phyloP scores from a whole-genome alignment of 2,888 invertebrate species.

The Eupithecia vulgata region DNA sequence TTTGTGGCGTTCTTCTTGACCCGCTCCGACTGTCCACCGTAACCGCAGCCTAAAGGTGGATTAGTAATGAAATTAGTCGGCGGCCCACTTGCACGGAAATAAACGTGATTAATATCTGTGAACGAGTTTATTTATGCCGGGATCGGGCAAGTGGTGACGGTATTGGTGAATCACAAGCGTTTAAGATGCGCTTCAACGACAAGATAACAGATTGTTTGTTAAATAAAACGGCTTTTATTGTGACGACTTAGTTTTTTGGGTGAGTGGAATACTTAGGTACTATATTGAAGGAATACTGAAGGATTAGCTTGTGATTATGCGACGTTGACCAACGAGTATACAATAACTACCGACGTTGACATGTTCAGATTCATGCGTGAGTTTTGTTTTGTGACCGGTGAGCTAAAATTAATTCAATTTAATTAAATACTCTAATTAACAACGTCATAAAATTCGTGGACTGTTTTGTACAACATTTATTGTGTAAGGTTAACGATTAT shows the following conservation, averaged over 20 bases:
- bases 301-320: neutral
- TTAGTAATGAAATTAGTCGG: constrained; percentile 46
- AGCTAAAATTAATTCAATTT: too few relatives aligned
- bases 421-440: too few relatives aligned
- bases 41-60: constrained; percentile 14
- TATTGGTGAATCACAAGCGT: constrained; percentile 45
- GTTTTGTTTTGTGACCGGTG: too few relatives aligned
- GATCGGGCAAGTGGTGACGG: constrained; percentile 14
- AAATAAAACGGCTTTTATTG: neutral
- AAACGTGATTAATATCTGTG: constrained; percentile 35
- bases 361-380: neutral
- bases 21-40: too few relatives aligned
- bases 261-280: too few relatives aligned
- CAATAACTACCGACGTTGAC: too few relatives aligned
- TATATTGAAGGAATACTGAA: neutral
- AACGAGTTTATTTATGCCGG: constrained; percentile 30
- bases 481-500: too few relatives aligned
- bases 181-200: neutral
- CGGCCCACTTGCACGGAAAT: constrained; percentile 42
- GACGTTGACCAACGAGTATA: too few relatives aligned
- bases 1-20: neutral
- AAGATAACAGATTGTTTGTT: neutral
- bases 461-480: neutral
- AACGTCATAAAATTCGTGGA: neutral
- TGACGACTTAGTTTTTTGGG: neutral